Base-by-base conservation (phyloP, 2,113 vertebrate species). In the Corythornis vintsioides region DNA sequence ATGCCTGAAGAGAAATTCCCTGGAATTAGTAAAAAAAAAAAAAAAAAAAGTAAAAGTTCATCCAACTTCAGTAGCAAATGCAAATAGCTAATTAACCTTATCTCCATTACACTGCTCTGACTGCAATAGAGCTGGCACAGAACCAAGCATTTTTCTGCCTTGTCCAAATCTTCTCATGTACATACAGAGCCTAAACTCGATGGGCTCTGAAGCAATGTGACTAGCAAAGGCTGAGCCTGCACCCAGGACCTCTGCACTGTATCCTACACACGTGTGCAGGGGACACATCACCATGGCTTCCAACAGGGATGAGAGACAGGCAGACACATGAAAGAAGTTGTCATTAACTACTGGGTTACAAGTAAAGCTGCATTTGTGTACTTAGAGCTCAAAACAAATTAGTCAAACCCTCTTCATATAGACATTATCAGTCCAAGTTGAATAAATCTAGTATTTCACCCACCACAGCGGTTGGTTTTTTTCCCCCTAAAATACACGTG, bases 11-110 rank as follows among this genome's bases (percentile, higher is more conserved):
- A 94, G 16, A 91, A 95, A 96, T 95, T 94, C 81, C 64, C 78
- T 29, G 56, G 55, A 56, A 56, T 56, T 56, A 56, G 29, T 13
- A 10, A 33, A 59, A 55, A 70, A 60, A 88, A 75, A 52, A 73
- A 38, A 38, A 38, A 38, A 38, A 38, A 38, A 38, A 38, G 38
- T 38, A 38, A 10, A 15, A 48, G 60, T 47, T 87, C 82, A 52
- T 80, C 56, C 75, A 89, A 91, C 89, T 92, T 88, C 95, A 93
- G 82, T 45, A 92, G 75, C 82, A 91, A 88, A 96, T 78, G 88
- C 84, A 95, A 96, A 96, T 66, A 90, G 69, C 92, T 95, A 96
- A 96, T 95, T 95, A 96, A 93, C 87, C 85, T 96, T 95, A 96
- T 96, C 95, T 96, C 79, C 72, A 75, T 86, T 89, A 88, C 67